Conservation (phyloP, 2,888 invertebrate species). For the Pterostichus niger region DNA sequence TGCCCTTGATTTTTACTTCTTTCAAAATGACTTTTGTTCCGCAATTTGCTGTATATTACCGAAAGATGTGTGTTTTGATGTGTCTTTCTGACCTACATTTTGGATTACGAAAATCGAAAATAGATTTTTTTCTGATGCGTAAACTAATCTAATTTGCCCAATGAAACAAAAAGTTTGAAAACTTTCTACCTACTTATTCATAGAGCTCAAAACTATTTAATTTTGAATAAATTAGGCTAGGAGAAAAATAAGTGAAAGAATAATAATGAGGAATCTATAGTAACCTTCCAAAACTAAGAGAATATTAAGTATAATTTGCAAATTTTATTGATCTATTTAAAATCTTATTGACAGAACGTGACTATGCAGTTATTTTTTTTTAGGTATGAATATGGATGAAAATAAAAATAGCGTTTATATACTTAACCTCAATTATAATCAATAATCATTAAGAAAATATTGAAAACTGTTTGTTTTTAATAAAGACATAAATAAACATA, state of each 20-base stretch:
- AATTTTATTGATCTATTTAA: slow-evolving; percentile 23
- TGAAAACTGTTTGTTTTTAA: too few relatives aligned
- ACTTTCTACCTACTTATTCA: not conserved
- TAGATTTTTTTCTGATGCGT: slow-evolving; percentile 3
- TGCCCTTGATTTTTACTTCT: too few relatives aligned
- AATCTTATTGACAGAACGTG: slow-evolving; percentile 12
- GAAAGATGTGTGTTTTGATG: not conserved
- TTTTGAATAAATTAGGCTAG: slow-evolving; percentile 14
- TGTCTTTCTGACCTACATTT: not conserved
- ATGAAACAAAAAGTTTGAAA: not conserved
- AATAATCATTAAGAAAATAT: too few relatives aligned
- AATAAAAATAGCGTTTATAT: not conserved
- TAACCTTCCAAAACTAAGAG: not conserved
- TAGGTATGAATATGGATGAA: slow-evolving; percentile 5
- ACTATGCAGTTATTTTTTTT: not conserved
- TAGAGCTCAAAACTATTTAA: slow-evolving; percentile 2
- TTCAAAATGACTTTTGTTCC: too few relatives aligned
- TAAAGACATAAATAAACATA: too few relatives aligned
- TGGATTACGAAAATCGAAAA: not conserved
- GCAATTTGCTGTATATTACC: not conserved
- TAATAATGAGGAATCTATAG: slow-evolving; percentile 8
- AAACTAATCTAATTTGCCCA: slow-evolving; percentile 1
- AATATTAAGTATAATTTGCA: not conserved
- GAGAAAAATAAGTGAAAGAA: slow-evolving; percentile 22
- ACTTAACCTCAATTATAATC: too few relatives aligned